phyloP scores from a whole-genome alignment of 2,113 vertebrate genomes.

The Tichodroma muraria region DNA sequence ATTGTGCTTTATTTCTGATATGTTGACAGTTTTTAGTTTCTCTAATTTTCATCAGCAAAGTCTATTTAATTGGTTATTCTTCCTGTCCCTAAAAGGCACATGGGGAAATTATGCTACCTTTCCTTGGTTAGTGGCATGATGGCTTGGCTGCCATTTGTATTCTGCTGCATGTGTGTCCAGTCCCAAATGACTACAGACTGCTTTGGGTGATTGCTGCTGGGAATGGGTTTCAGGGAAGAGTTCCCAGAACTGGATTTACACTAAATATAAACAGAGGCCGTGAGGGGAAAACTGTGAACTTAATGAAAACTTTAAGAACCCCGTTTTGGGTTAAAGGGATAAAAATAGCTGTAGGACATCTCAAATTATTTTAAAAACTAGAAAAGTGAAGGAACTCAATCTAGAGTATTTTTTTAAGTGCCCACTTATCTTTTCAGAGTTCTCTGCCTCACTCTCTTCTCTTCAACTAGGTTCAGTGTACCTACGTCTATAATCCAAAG shows the following conservation, averaged over 20 bases:
- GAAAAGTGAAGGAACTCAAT: background rate
- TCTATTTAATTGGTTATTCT: background rate
- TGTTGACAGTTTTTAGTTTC: background rate
- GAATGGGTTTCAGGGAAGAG: background rate
- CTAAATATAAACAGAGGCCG: background rate
- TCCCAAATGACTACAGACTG: background rate
- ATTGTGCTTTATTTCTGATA: background rate
- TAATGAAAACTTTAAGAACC: too few relatives aligned
- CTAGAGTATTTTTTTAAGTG: background rate
- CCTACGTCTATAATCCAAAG: background rate
- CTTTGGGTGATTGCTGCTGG: background rate
- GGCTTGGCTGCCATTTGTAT: background rate
- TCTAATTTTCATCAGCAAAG: background rate
- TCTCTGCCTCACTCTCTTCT: background rate
- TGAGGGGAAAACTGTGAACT: background rate
- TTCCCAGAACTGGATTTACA: background rate
- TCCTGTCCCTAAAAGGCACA: background rate
- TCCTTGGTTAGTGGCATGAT: background rate
- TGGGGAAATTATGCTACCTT: background rate
- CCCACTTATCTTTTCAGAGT: background rate
- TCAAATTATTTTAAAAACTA: background rate
- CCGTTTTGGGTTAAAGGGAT: background rate
- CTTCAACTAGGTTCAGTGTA: background rate
- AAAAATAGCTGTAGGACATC: conserved; percentile 17
- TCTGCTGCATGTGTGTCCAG: background rate